These are phyloP conservation scores for Heterodera carotae DNA, from an alignment of 1,140 invertebrate genomes.

Conservation along the genomic window DNA sequence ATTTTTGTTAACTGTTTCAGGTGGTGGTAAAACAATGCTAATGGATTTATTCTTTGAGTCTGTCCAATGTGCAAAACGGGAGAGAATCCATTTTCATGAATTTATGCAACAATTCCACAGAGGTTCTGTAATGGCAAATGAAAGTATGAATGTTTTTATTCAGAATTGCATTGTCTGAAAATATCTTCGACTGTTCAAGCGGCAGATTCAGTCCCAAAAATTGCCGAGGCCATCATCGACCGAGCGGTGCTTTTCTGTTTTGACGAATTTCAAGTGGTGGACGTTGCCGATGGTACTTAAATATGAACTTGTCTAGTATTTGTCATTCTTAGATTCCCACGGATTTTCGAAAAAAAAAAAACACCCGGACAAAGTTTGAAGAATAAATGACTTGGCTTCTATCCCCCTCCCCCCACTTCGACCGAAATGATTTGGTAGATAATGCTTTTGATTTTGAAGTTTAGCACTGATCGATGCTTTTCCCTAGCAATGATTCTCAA, in stretches of 20 bases:
- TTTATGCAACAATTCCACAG: conserved; percentile 96
- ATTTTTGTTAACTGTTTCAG: conserved; percentile 69
- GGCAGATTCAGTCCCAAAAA: conserved; percentile 88
- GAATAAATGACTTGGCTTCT: no score
- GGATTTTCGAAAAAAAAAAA: no score
- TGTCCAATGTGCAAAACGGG: conserved; percentile 73
- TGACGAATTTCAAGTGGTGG: conserved; percentile 90
- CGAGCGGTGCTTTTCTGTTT: conserved; percentile 92
- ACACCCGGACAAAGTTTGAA: no score
- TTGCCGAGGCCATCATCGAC: conserved; percentile 82
- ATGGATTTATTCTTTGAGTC: conserved; percentile 95
- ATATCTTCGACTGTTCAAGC: conserved; percentile 71
- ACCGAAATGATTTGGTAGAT: no score
- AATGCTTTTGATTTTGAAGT: not conserved
- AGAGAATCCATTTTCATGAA: conserved; percentile 89
- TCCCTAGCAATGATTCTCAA: conserved; percentile 98
- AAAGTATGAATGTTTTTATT: conserved; percentile 62
- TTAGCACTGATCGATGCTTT: conserved; percentile 73
- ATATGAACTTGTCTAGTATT: no score
- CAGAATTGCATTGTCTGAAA: conserved; percentile 47
- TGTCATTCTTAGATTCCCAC: no score
- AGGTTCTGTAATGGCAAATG: conserved; percentile 46
- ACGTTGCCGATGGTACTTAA: conserved; percentile 21
- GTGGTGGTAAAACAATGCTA: conserved; percentile 95
- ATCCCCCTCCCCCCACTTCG: no score